Conservation (phyloP, 2,888 invertebrate genomes). For the Crepidodera aurea region DNA sequence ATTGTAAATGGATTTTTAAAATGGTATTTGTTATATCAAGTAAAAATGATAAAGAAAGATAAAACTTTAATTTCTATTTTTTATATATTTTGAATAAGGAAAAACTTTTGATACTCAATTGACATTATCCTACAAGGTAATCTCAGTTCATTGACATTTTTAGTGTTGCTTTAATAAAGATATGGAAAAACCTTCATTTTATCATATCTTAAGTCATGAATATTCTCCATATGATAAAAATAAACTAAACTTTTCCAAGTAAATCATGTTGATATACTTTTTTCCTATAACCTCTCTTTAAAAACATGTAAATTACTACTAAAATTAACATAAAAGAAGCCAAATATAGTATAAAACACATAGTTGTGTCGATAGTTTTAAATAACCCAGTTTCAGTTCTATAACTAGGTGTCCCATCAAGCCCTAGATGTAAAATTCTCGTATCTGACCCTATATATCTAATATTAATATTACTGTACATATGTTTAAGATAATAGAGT, state of each 20-base stretch:
- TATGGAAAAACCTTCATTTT: too few species aligned
- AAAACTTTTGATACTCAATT: too few species aligned
- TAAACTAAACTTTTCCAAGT: slow-evolving; percentile 69
- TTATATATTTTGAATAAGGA: too few species aligned
- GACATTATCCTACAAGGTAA: too few species aligned
- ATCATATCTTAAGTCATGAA: too few species aligned
- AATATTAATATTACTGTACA: slow-evolving; percentile 63
- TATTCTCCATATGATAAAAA: background rate
- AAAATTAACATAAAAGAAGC: slow-evolving; percentile 73
- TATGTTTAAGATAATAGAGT: slow-evolving; percentile 68
- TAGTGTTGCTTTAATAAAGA: too few species aligned
- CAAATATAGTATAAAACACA: slow-evolving; percentile 56
- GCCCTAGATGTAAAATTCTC: slow-evolving; percentile 53
- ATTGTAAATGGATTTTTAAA: too few species aligned
- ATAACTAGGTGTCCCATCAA: slow-evolving; percentile 28
- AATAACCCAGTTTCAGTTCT: slow-evolving; percentile 40
- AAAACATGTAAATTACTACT: slow-evolving; percentile 70
- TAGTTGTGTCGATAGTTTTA: slow-evolving; percentile 57
- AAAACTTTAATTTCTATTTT: too few species aligned
- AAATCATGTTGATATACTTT: slow-evolving; percentile 76
- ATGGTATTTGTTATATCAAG: too few species aligned
- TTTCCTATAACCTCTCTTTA: slow-evolving; percentile 76
- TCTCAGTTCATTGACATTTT: too few species aligned
- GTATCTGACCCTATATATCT: slow-evolving; percentile 62
- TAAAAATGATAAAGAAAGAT: too few species aligned